phyloP scores from a whole-genome alignment of 2,888 invertebrate genomes.

The Megaustenia siamemsis region DNA sequence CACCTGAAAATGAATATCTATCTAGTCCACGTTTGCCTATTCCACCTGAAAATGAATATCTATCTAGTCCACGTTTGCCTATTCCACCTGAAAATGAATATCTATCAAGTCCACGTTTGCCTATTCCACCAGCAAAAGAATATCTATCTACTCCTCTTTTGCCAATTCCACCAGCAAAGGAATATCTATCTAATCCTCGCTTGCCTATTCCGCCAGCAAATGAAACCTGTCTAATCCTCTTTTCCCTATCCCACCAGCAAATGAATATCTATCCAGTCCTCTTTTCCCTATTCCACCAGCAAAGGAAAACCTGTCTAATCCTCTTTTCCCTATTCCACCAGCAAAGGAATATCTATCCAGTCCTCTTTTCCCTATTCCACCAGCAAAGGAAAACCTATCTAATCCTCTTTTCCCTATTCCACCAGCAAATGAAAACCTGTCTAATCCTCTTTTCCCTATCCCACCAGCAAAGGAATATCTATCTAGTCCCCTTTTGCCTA shows the following conservation, averaged over 20 bases:
- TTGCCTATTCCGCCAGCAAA: constrained; percentile 35
- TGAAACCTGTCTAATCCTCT: not conserved
- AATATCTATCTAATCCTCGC: constrained; percentile 17
- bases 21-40: constrained; percentile 44
- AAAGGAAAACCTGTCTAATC: too few species aligned
- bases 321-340: not conserved
- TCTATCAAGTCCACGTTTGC: constrained; percentile 48
- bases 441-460: constrained; percentile 41
- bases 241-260: constrained; percentile 33
- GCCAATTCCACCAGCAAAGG: constrained; percentile 36
- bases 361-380: constrained; percentile 26
- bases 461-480: not conserved
- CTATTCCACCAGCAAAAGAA: constrained; percentile 40
- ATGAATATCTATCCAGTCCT: constrained; percentile 10
- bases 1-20: constrained; percentile 6
- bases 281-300: constrained; percentile 40
- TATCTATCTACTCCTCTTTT: constrained; percentile 43
- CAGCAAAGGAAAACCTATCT: not conserved
- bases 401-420: not conserved
- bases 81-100: constrained; percentile 43
- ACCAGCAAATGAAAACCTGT: constrained; percentile 15
- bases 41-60: constrained; percentile 9
- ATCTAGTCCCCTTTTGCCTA: not conserved
- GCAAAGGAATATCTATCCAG: not conserved
- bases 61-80: constrained; percentile 43